Base-by-base conservation (phyloP, 2,797 vertebrate species). In the Fistularia tabacaria region DNA sequence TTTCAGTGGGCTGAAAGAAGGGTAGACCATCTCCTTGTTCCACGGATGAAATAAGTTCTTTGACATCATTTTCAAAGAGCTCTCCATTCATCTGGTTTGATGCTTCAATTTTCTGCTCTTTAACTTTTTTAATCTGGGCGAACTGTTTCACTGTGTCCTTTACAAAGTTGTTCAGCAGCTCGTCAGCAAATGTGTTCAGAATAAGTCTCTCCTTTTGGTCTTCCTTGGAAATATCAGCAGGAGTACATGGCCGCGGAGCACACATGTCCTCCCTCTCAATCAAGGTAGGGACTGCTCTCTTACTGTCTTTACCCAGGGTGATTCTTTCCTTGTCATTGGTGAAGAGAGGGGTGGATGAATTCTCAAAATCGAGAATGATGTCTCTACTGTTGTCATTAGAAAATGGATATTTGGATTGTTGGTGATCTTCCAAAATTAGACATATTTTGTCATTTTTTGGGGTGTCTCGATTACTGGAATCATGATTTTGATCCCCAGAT, bases 21-120 rank as follows among this genome's bases (percentile, higher is more conserved):
- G 86, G 89, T 7, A 94, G 73, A 49, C 70, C 50, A 0, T 90
- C 76, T 6, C 83, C 74, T 74, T 90, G 84, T 15, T 43, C 62
- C 25, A 74, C 65, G 55, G 69, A 80, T 13, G 89, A 51, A 42
- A 87, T 74, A 57, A 57, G 69, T 13, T 80, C 71, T 15, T 83
- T 77, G n/a, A 66, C 58, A 10, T 52, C 43, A n/a, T 12, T 1
- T 41, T 73, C 74, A 38, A 81, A 70, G 14, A 80, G 42, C 9
- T 64, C 51, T 57, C 60, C 71, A 43, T 81, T 83, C 15, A 65
- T 58, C 37, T 84, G 81, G 68, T 89, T 88, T 64, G 88, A 69
- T 85, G 86, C 61, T 81, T 84, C 68, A 52, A 98, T 94, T 85
- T 97, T 99, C 77, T 94, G 87, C 72, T 92, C 90, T 74, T 90